Evolutionary conservation across 2,113 vertebrate species (phyloP).

Genomic region (Corynorhinus townsendii): DNA sequence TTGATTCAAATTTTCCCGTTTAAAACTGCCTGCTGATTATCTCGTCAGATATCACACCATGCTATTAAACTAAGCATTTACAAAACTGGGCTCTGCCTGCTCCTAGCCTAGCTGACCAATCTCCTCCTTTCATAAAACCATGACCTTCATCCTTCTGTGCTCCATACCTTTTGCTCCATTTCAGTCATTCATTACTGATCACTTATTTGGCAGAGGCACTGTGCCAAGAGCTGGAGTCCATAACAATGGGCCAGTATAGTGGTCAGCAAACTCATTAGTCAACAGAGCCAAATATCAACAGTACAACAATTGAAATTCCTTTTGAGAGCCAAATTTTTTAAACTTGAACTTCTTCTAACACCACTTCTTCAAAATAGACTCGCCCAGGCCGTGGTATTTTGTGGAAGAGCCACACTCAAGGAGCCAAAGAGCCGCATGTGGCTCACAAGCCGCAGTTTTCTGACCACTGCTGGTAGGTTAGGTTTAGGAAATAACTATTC

Average conservation of each 20-base stretch:
- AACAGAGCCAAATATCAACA: too few relatives aligned
- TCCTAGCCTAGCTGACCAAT: not conserved
- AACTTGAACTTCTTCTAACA: too few relatives aligned
- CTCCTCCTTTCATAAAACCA: not conserved
- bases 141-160: not conserved
- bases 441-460: too few relatives aligned
- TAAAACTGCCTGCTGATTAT: not conserved
- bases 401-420: too few relatives aligned
- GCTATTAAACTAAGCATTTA: not conserved
- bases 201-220: not conserved
- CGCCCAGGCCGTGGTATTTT: too few relatives aligned
- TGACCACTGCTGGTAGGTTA: not conserved
- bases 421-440: too few relatives aligned
- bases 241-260: not conserved
- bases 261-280: too few relatives aligned
- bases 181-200: not conserved
- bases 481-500: not conserved
- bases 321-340: too few relatives aligned
- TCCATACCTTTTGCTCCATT: not conserved
- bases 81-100: not conserved
- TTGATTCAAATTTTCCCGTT: not conserved
- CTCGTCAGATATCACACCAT: not conserved
- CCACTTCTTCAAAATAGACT: too few relatives aligned
- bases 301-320: too few relatives aligned
- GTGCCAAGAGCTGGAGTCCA: not conserved